Percentiles rank a stretch among this genome's conserved stretches.
Evolutionary conservation across 2,113 vertebrate species (phyloP).

Genomic region (Panthera tigris): DNA sequence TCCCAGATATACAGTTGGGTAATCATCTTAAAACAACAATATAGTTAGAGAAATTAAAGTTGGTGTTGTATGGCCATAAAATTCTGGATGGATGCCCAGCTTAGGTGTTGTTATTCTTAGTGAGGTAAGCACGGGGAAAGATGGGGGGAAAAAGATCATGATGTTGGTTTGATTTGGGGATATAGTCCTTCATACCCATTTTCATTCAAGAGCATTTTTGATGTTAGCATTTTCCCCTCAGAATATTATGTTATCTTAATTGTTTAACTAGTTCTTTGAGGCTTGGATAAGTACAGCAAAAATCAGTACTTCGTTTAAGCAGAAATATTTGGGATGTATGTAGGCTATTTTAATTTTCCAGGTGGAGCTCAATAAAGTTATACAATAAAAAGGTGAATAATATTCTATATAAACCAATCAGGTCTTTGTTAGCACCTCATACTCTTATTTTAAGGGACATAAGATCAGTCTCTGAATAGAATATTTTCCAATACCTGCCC

Average conservation of each 20-base stretch:
- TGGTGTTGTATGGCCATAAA: conserved; percentile 31
- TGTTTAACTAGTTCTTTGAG: background rate
- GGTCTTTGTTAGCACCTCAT: conserved; percentile 41
- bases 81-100: conserved; percentile 54
- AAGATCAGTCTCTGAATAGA: conserved; percentile 64
- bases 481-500: background rate
- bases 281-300: conserved; percentile 50
- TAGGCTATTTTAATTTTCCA: conserved; percentile 55
- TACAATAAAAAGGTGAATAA: background rate
- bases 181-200: background rate
- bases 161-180: conserved; percentile 39
- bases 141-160: conserved; percentile 56
- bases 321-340: background rate
- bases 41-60: conserved; percentile 48
- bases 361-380: conserved; percentile 39
- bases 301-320: conserved; percentile 46
- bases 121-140: conserved; percentile 59
- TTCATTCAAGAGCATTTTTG: conserved; percentile 41
- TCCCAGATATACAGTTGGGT: conserved; percentile 27
- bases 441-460: conserved; percentile 59
- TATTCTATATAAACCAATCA: conserved; percentile 51
- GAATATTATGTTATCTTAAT: conserved; percentile 13
- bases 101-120: conserved; percentile 58
- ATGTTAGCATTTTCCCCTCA: background rate
- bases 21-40: background rate